These are phyloP conservation scores for Numenius phaeopus DNA, from an alignment of 2,797 vertebrate genomes.

Conservation along the genomic window DNA sequence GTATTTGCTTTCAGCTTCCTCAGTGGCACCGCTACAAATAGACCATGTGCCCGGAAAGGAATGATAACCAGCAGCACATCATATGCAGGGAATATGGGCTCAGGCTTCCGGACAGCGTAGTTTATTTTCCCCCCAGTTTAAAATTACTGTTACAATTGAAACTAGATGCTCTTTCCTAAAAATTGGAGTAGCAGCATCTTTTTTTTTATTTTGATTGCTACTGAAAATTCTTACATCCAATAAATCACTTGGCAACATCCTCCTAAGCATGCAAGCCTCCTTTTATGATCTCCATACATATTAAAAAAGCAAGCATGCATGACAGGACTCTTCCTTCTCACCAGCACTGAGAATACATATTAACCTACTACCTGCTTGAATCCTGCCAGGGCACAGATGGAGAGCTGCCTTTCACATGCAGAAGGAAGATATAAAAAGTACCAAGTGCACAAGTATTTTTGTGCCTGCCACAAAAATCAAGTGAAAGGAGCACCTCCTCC, in stretches of 20 bases:
- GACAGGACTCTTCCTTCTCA: not conserved
- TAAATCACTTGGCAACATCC: not conserved
- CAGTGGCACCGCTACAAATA: not conserved
- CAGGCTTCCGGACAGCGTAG: not conserved
- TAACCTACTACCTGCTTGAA: constrained; percentile 51
- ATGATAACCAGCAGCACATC: not conserved
- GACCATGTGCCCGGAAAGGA: not conserved
- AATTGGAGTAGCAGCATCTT: not conserved
- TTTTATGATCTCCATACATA: not conserved
- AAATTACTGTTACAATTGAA: not conserved
- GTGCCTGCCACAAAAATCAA: constrained; percentile 2
- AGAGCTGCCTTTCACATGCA: constrained; percentile 32
- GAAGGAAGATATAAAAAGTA: constrained; percentile 38
- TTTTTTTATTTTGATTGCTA: not conserved
- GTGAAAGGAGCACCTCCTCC: not conserved
- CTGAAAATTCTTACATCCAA: not conserved
- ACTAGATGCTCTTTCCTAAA: not conserved
- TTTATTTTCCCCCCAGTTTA: not conserved
- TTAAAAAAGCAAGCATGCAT: not conserved
- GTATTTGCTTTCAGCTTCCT: not conserved
- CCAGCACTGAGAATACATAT: not conserved
- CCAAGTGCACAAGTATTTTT: constrained; percentile 36
- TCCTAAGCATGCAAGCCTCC: not conserved
- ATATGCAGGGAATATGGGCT: not conserved
- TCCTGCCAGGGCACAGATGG: constrained; percentile 49